Base-by-base conservation (phyloP, 2,888 invertebrate species). In the Rotaria socialis region DNA sequence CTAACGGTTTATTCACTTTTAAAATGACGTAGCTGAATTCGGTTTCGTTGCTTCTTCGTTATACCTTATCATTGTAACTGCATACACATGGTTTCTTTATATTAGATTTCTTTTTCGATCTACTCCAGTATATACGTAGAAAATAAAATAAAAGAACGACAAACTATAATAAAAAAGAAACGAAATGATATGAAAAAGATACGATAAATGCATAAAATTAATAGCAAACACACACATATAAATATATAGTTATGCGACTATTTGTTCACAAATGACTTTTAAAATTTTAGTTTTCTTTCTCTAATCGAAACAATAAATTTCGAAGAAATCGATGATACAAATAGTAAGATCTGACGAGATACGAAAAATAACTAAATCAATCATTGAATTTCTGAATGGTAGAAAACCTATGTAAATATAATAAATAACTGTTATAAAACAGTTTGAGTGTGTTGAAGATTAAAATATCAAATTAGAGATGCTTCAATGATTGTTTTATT, bases 21-120 rank as follows among this genome's bases (percentile, higher is more conserved):
- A 56, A 24, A 56, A 56, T 56, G 24, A 24, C 35, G 67, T 35
- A 6, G 67, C 19, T 35, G 19, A 41, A 19, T 67, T 16, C 35
- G 2, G 35, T 67, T 67, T 35, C 19, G 35, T 67, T 67, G 14
- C 67, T 67, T 35, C 67, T 27, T 67, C 35, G 19, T 67, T 67
- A 35, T 67, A 16, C 35, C 67, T 67, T 67, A 67, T 67, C 67
- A 67, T 67, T 27, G 5, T 67, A 67, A 67, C 67, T 67, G 35
- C 67, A 14, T 41, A 35, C 67, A 67, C 67, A 35, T 67, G 67
- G 19, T 67, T 67, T 41, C 14, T 60, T 67, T 35, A 67, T 67
- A 67, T 67, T 67, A 67, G 67, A 67, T 67, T 67, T 67, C 67
- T 67, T 67, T 2, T 67, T 67, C 67, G 67, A 10, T 35, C 35